Percentiles rank a stretch among this genome's conserved stretches.
Conservation (phyloP, 1,140 invertebrate species). For the Dendroctonus ponderosae region DNA sequence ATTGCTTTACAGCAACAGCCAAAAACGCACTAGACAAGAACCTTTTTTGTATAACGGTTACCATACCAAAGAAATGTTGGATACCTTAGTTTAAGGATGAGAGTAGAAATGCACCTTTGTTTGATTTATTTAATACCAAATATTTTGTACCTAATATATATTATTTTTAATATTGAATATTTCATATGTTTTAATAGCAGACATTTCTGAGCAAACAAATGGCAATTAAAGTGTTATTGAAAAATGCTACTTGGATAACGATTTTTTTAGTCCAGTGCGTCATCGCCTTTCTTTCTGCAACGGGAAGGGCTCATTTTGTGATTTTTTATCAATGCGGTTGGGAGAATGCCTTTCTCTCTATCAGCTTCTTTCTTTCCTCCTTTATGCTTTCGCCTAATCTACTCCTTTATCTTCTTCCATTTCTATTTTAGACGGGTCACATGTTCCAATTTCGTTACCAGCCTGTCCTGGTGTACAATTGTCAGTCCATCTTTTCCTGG, state of each 20-base stretch:
- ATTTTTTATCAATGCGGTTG: too few species aligned
- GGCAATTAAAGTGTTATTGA: constrained; percentile 23
- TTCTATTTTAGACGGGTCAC: too few species aligned
- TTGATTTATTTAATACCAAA: constrained; percentile 46
- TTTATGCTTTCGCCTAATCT: too few species aligned
- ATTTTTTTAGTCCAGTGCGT: not conserved
- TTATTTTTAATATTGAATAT: constrained; percentile 10
- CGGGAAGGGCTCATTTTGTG: not conserved
- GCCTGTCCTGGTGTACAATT: too few species aligned
- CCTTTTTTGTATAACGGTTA: constrained; percentile 35
- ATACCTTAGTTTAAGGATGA: constrained; percentile 49
- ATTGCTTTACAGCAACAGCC: constrained; percentile 42
- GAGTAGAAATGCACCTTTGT: constrained; percentile 1
- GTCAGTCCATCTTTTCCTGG: too few species aligned
- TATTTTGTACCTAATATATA: constrained; percentile 46
- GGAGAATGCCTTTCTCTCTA: too few species aligned
- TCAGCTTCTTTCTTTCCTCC: too few species aligned
- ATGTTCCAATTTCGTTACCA: too few species aligned
- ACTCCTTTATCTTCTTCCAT: too few species aligned
- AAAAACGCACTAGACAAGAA: constrained; percentile 32
- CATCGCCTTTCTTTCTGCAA: not conserved
- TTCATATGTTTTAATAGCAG: constrained; percentile 27
- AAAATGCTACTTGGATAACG: not conserved
- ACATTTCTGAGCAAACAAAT: constrained; percentile 24
- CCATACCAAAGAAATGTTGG: constrained; percentile 51